Conservation (phyloP, 2,113 vertebrate species). For the Melanerpes formicivorus region DNA sequence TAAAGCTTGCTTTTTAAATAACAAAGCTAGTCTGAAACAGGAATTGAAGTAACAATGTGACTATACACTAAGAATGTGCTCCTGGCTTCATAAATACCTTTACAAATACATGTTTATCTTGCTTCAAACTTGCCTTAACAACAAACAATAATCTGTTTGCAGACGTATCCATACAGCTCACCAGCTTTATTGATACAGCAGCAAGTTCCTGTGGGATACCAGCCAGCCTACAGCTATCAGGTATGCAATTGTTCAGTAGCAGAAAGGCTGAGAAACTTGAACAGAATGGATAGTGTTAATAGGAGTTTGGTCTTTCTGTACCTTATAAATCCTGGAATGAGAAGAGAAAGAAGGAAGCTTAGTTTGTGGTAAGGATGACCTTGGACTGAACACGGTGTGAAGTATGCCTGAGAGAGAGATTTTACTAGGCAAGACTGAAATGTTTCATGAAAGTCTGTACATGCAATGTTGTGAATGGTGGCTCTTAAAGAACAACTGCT, state of each 20-base stretch:
- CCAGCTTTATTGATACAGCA: conserved; percentile 81
- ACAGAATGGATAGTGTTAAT: background rate
- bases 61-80: background rate
- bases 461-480: background rate
- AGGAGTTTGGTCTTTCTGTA: background rate
- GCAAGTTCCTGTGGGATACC: conserved; percentile 86
- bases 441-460: background rate
- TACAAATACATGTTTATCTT: background rate
- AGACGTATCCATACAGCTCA: conserved; percentile 86
- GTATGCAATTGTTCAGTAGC: conserved; percentile 61
- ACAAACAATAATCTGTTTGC: background rate
- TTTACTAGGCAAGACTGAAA: background rate
- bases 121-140: background rate
- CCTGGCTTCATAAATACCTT: background rate
- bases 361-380: background rate
- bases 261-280: background rate
- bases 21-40: background rate
- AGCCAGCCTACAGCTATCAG: conserved; percentile 87
- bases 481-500: background rate
- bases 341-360: background rate
- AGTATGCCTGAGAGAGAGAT: background rate
- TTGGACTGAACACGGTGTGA: background rate
- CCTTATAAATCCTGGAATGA: background rate
- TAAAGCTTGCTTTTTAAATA: background rate
- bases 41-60: background rate